Percentiles rank a stretch among this genome's conserved stretches.
Evolutionary conservation across 2,797 vertebrate genomes (phyloP).

Genomic region (Lacerta bilineata): DNA sequence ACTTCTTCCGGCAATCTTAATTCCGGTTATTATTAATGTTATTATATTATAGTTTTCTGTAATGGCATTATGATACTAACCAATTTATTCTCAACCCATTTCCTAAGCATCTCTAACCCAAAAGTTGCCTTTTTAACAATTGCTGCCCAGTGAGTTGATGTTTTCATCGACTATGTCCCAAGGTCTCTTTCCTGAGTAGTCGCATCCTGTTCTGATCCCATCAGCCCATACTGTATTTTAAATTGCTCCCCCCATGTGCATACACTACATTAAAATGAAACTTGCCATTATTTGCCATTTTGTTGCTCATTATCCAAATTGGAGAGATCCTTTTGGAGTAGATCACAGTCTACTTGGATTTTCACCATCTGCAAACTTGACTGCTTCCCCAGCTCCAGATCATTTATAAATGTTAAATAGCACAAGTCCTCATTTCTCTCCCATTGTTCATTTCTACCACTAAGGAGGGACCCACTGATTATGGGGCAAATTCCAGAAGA

Average conservation of each 20-base stretch:
- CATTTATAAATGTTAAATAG: not conserved
- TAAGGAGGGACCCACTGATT: not conserved
- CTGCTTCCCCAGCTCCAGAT: not conserved
- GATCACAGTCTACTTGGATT: too few species aligned
- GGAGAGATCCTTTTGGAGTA: too few species aligned
- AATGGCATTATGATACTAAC: too few species aligned
- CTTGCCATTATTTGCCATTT: not conserved
- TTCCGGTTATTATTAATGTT: too few species aligned
- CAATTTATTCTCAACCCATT: not conserved
- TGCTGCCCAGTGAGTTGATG: not conserved
- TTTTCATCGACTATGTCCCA: not conserved
- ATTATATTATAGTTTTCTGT: too few species aligned
- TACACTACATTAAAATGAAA: not conserved
- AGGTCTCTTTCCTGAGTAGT: not conserved
- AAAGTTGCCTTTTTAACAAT: not conserved
- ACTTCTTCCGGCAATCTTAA: too few species aligned
- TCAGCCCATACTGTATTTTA: not conserved
- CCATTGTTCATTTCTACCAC: not conserved
- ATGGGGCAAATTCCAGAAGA: not conserved
- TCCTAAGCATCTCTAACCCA: not conserved
- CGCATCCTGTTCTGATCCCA: too few species aligned
- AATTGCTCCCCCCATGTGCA: not conserved
- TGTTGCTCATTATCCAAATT: not conserved
- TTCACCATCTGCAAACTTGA: not conserved
- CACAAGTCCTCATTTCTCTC: too few species aligned